These are phyloP conservation scores for Morone chrysops DNA, from an alignment of 2,113 vertebrate genomes.

Conservation along the genomic window DNA sequence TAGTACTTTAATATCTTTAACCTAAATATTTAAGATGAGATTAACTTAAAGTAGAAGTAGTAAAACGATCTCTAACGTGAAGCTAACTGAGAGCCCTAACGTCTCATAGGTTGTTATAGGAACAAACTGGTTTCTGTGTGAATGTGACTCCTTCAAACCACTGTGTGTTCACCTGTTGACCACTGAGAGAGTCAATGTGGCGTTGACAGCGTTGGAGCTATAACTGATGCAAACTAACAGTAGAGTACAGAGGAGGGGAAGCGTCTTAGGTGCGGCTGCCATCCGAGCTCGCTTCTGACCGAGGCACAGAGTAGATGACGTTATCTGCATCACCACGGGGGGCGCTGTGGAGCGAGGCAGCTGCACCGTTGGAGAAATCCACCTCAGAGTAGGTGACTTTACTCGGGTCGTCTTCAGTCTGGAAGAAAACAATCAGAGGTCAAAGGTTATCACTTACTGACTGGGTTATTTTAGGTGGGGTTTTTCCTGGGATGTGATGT, in stretches of 20 bases:
- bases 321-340: not conserved
- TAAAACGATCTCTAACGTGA: too few relatives aligned
- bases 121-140: not conserved
- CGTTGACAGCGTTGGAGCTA: not conserved
- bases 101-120: not conserved
- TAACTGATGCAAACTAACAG: not conserved
- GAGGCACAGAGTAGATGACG: accelerated
- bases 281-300: not conserved
- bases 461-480: too few relatives aligned
- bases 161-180: not conserved
- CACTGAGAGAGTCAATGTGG: not conserved
- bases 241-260: not conserved
- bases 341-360: not conserved
- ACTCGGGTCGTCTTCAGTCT: not conserved
- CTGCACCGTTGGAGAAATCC: not conserved
- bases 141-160: not conserved
- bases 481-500: too few relatives aligned
- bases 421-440: not conserved
- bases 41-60: too few relatives aligned
- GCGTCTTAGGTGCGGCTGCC: not conserved
- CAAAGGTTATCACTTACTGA: not conserved
- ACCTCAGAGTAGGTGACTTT: not conserved
- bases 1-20: too few relatives aligned
- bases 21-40: too few relatives aligned
- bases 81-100: too few relatives aligned